These are phyloP conservation scores for Geotrupes spiniger DNA, from an alignment of 2,888 invertebrate genomes.

Conservation along the genomic window DNA sequence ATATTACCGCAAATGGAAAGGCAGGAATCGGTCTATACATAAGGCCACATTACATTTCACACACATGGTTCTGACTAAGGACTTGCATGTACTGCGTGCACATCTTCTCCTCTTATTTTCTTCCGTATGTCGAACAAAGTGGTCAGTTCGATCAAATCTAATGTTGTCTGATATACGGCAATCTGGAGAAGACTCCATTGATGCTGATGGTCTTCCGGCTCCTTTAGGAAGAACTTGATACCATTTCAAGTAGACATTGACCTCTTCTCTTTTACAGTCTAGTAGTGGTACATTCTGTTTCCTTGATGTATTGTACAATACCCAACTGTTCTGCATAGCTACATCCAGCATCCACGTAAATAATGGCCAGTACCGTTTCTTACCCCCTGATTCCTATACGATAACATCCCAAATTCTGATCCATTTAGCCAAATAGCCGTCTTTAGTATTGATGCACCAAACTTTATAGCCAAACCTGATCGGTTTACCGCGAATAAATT, in stretches of 20 bases:
- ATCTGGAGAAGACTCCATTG: constrained; percentile 21
- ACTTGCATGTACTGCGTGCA: constrained; percentile 25
- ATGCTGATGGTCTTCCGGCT: constrained; percentile 17
- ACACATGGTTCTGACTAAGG: constrained; percentile 25
- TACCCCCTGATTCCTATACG: constrained; percentile 26
- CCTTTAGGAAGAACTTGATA: constrained; percentile 18
- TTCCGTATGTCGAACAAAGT: constrained; percentile 19
- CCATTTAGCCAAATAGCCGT: constrained; percentile 37
- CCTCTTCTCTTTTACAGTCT: constrained; percentile 19
- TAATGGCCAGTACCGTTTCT: constrained; percentile 29
- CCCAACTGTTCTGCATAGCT: constrained; percentile 22
- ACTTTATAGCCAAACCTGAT: constrained; percentile 39
- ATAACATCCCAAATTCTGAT: constrained; percentile 16
- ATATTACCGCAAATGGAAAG: too few relatives aligned
- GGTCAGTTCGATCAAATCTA: constrained; percentile 25
- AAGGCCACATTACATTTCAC: constrained; percentile 28
- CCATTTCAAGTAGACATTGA: constrained; percentile 8
- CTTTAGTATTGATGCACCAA: constrained; percentile 34
- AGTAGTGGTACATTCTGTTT: constrained; percentile 12
- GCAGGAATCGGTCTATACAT: too few relatives aligned
- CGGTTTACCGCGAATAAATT: constrained; percentile 38
- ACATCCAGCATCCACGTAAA: constrained; percentile 26
- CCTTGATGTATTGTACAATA: constrained; percentile 8
- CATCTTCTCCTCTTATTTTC: constrained; percentile 27
- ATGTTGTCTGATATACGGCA: constrained; percentile 23